Percentiles rank a stretch among this genome's conserved stretches.
These are phyloP conservation scores for Troilus luridus DNA, from an alignment of 2,888 invertebrate species.

Conservation along the genomic window DNA sequence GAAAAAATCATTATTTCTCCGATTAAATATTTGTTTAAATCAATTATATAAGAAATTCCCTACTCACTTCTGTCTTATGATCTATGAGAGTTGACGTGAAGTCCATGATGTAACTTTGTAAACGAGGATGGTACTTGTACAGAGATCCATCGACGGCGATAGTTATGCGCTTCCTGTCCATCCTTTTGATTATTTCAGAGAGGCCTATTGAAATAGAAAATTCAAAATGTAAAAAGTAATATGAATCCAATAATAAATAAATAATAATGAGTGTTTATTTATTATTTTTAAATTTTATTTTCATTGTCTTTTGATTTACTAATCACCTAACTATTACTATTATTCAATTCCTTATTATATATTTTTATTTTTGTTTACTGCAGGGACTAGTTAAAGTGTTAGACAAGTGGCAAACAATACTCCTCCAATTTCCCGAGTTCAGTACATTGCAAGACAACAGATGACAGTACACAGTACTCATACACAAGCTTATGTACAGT, in stretches of 20 bases:
- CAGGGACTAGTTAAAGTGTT: no score
- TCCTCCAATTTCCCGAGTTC: no score
- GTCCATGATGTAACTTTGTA: conserved; percentile 69
- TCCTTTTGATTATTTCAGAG: conserved; percentile 77
- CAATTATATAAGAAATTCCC: not conserved
- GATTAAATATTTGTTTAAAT: not conserved
- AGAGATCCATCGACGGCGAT: conserved; percentile 74
- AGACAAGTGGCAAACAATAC: no score
- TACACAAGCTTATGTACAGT: no score
- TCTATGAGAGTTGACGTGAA: conserved; percentile 28
- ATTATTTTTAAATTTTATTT: no score
- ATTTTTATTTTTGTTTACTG: no score
- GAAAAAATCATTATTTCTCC: not conserved
- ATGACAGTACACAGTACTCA: no score
- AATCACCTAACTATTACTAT: no score
- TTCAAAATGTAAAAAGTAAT: not conserved
- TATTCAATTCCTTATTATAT: no score
- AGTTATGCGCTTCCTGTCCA: conserved; percentile 73
- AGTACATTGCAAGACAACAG: no score
- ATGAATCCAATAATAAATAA: not conserved
- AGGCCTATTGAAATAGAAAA: conserved; percentile 68
- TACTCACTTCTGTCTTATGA: conserved; percentile 33
- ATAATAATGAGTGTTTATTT: no score
- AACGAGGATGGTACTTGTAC: conserved; percentile 79
- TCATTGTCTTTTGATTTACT: no score